phyloP scores from a whole-genome alignment of 2,113 vertebrate genomes.

The Paedocypris sp. region DNA sequence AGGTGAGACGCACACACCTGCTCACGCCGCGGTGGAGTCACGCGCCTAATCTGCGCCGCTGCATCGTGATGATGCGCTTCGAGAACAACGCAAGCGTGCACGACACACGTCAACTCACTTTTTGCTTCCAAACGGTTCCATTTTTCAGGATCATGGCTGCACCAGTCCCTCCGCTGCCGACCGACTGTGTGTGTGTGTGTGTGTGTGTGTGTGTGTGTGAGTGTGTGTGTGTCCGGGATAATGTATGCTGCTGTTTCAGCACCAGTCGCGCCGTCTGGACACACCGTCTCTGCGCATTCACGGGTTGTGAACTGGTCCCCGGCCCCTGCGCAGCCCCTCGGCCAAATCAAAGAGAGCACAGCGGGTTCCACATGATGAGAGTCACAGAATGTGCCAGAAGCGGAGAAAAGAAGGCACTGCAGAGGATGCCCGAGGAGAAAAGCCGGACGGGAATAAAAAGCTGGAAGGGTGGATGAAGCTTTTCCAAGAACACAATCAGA shows the following conservation, averaged over 20 bases:
- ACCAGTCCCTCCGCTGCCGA: background rate
- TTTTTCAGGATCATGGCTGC: constrained; percentile 34
- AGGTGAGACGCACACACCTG: no score
- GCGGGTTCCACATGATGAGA: no score
- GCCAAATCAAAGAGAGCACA: no score
- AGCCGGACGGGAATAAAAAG: background rate
- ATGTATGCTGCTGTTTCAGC: constrained; percentile 34
- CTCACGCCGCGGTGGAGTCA: no score
- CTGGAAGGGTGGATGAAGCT: background rate
- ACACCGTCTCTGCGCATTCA: constrained; percentile 8
- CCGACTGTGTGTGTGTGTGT: constrained; percentile 3
- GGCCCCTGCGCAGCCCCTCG: no score
- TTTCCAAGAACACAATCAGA: constrained; percentile 2
- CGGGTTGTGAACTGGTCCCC: background rate
- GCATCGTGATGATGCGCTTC: no score
- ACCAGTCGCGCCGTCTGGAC: constrained; percentile 6
- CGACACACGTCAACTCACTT: constrained; percentile 31
- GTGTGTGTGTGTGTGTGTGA: background rate
- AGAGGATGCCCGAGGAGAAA: background rate
- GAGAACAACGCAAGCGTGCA: background rate
- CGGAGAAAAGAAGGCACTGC: background rate
- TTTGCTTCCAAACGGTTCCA: constrained; percentile 18
- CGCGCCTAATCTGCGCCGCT: no score
- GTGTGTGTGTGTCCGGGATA: constrained; percentile 11
- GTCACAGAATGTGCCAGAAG: no score